phyloP scores from a whole-genome alignment of 30 jellyfish, hydroid and myxozoan genomes.

The Hydractinia echinata region DNA sequence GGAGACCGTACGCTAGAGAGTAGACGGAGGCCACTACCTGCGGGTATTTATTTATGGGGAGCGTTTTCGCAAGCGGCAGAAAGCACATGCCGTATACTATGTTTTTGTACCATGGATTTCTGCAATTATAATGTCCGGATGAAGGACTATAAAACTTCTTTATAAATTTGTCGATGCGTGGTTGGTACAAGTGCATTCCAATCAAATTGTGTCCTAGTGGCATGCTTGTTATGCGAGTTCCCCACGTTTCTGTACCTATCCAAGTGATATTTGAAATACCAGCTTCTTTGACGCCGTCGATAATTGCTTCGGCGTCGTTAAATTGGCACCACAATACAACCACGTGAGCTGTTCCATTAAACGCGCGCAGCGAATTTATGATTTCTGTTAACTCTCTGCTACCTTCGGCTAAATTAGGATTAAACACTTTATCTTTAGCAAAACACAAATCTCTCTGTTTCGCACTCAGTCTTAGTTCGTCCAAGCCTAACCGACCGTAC shows the following conservation, averaged over 20 bases:
- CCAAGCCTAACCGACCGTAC: constrained; percentile 80
- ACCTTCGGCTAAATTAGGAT: constrained; percentile 6
- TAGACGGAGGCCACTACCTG: constrained; percentile 78
- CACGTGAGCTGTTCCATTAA: constrained; percentile 45
- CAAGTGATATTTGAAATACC: constrained; percentile 53
- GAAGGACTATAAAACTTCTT: background rate
- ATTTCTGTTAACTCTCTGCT: constrained; percentile 8
- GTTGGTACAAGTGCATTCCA: constrained; percentile 1
- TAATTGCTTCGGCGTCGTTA: constrained; percentile 50
- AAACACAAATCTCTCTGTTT: constrained; percentile 44
- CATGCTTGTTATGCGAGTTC: constrained; percentile 7
- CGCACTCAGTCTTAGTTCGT: constrained; percentile 49
- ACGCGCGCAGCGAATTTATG: constrained; percentile 10
- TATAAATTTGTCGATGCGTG: background rate
- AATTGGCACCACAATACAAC: constrained; percentile 76
- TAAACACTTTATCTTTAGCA: constrained; percentile 43
- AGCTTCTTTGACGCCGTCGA: constrained; percentile 21
- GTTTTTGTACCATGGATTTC: constrained; percentile 25
- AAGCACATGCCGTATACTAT: background rate
- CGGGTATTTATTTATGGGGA: constrained; percentile 41
- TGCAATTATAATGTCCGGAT: background rate
- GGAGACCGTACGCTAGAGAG: constrained; percentile 61
- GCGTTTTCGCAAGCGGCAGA: background rate
- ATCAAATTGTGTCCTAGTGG: background rate
- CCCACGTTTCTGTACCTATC: constrained; percentile 70